Conservation (phyloP, 2,113 vertebrate genomes). For the Lucifuga dentata region DNA sequence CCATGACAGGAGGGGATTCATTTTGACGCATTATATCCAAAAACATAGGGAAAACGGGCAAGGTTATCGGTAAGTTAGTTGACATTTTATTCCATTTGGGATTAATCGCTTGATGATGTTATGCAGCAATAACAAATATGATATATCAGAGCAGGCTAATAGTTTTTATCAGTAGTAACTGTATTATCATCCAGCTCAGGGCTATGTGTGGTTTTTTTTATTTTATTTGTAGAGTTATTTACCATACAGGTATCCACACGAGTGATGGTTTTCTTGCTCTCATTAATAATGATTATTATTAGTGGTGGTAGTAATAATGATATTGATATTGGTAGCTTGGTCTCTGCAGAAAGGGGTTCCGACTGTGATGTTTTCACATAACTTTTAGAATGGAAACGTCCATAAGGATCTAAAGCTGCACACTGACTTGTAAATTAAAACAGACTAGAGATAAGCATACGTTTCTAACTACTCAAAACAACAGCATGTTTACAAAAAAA, state of each 20-base stretch:
- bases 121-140: not conserved
- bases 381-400: constrained; percentile 14
- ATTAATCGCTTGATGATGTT: constrained; percentile 13
- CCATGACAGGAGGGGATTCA: constrained; percentile 11
- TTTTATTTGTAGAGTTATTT: too few relatives aligned
- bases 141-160: not conserved
- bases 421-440: constrained; percentile 7
- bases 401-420: constrained; percentile 9
- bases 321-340: too few relatives aligned
- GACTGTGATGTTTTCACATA: constrained; percentile 5
- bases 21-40: constrained; percentile 27
- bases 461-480: too few relatives aligned
- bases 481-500: not conserved
- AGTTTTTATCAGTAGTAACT: not conserved
- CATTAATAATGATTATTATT: too few relatives aligned
- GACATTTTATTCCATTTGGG: not conserved
- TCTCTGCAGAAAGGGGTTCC: not conserved
- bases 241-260: too few relatives aligned
- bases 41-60: constrained; percentile 6
- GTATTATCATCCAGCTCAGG: too few relatives aligned
- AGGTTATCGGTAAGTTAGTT: constrained; percentile 6
- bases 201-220: too few relatives aligned
- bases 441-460: not conserved
- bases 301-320: too few relatives aligned
- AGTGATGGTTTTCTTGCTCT: too few relatives aligned